Evolutionary conservation across 2,888 invertebrate species (phyloP), one percentile per base, ranked within the genome.

Genomic region (Agelastica alni): DNA sequence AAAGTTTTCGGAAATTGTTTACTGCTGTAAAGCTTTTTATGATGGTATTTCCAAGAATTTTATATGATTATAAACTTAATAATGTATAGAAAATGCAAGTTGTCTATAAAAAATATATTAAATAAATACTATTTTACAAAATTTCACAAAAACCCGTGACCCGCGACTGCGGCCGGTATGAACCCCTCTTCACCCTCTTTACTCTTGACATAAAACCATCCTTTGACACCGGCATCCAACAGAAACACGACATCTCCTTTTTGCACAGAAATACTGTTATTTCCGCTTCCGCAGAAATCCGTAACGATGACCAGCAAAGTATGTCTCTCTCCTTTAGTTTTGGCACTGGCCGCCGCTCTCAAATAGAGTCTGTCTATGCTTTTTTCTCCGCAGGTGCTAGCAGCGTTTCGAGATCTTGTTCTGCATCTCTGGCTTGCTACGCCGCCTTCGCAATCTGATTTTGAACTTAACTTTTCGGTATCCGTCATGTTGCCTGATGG

Each of bases 401-500:
- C 57, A 16, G 73, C 74, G 53, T 72, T 71, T 52, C 73, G 58
- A 13, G 75, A 64, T 52, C 73, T 53, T 13, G 30, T 20, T 16
- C 39, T 78, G 12, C 45, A 46, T 36, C 30, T 45, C 18, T 34
- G 13, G 7, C 41, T 41, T 16, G 80, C 80, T 53, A 82, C 80
- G 4, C 86, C 85, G 52, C 84, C 37, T 12, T 86, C 85, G 53
- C 85, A 85, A 69, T 89, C 89, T 0, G 89, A 89, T 34, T 85
- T 83, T 0, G 87, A 75, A 43, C 75, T 74, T 6, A 81, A 61
- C 68, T 90, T 90, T 69, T 91, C 90, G 5, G 83, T 87, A 73
- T 91, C 91, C 0, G 90, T 91, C 77, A 89, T 84, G 73, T 91
- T 91, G 10, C 90, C 89, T 59, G 88, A 85, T 0, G 91, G 91